Base-by-base conservation (phyloP, 2,113 vertebrate genomes). In the Calidris pugnax region DNA sequence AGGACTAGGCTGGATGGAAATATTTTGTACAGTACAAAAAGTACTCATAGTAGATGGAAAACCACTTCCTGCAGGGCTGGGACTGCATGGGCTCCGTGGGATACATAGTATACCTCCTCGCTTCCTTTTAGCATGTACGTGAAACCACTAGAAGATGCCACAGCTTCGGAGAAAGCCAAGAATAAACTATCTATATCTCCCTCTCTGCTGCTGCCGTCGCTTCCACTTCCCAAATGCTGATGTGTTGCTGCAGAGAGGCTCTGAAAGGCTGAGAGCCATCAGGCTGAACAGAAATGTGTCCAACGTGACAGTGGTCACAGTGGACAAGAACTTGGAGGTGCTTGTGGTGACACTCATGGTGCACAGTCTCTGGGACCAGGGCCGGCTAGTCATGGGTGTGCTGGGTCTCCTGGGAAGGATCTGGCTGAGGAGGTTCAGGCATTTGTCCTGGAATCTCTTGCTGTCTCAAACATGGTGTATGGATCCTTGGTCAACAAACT, bases 191-290 rank as follows among this genome's bases (percentile, higher is more conserved):
- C 35, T 21, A 26, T 37, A 32, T 41, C 27, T 93, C 33, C 27
- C 33, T 74, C 50, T 48, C 23, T 3, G 3, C 37, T 71, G 56
- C 24, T 8, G 14, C 35, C 75, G 51, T 43, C 45, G 17, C 62
- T 83, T 28, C 45, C 27, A 28, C 77, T 77, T 89, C 48, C 85
- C 47, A 91, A 76, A 84, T 14, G 10, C 17, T 35, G 68, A 33
- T 19, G 28, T 26, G 26, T 35, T 7, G 1, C 73, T 84, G 77
- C 53, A 77, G 59, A 56, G 67, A 66, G 33, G 56, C 7, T 73
- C 33, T 18, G 6, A 0, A 0, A 53, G 4, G 32, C 43, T 0
- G 0, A 47, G 35, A 83, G 28, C 24, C 37, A 5, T 21, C 67
- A 71, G 67, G 37, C n/a, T 84, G 66, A 55, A 66, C 10, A 14